Conservation (phyloP, 1,140 invertebrate species). For the Schlechtendalia chinensis region DNA sequence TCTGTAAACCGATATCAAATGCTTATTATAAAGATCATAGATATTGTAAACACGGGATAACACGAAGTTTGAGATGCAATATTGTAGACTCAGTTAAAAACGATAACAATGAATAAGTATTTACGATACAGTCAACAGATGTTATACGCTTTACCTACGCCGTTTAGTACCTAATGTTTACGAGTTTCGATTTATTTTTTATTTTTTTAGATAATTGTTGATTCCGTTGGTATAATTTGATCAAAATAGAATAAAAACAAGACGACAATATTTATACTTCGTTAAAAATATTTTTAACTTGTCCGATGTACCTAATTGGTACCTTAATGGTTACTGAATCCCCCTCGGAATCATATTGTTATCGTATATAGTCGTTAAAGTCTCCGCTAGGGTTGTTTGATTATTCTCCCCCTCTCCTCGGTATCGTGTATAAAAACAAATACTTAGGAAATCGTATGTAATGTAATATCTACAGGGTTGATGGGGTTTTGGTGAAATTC, state of each 20-base stretch:
- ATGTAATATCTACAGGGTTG: constrained; percentile 10
- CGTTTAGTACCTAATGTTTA: background rate
- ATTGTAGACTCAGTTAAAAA: background rate
- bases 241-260: constrained; percentile 18
- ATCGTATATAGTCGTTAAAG: constrained; percentile 36
- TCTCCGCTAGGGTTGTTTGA: constrained; percentile 25
- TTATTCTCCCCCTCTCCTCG: constrained; percentile 10
- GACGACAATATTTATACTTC: constrained; percentile 6
- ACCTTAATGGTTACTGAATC: background rate
- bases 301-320: constrained; percentile 7
- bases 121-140: background rate
- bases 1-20: constrained; percentile 47
- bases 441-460: constrained; percentile 20
- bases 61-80: background rate
- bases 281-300: constrained; percentile 12
- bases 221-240: background rate
- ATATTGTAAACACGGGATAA: constrained; percentile 40
- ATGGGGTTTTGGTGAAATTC: constrained; percentile 34
- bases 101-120: background rate
- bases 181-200: background rate
- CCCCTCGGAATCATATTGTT: constrained; percentile 16
- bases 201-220: background rate
- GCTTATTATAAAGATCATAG: constrained; percentile 35
- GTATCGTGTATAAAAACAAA: constrained; percentile 22
- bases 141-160: background rate